phyloP scores from a whole-genome alignment of 2,888 invertebrate genomes.

The Apotomis turbidana region DNA sequence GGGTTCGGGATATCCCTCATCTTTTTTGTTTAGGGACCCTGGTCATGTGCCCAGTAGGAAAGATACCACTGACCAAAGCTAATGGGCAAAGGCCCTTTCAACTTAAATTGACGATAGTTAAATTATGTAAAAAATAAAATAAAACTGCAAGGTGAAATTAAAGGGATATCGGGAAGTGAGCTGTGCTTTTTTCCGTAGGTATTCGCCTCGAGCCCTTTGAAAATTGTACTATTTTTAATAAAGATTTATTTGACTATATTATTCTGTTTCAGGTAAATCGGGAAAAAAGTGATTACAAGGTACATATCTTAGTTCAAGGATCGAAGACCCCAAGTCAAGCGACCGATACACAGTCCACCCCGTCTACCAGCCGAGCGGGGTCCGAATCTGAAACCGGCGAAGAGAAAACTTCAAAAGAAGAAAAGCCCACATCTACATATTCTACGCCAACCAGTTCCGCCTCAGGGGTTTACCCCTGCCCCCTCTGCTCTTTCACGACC shows the following conservation, averaged over 20 bases:
- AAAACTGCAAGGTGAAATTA: no score
- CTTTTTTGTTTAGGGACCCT: no score
- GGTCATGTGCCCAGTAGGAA: no score
- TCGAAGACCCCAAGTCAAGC: conserved; percentile 61
- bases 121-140: no score
- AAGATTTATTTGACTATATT: conserved; percentile 23
- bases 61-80: no score
- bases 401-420: conserved; percentile 44
- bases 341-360: conserved; percentile 53
- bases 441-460: conserved; percentile 59
- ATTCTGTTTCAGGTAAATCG: conserved; percentile 64
- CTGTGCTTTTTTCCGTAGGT: no score
- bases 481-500: conserved; percentile 86
- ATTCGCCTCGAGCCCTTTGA: no score
- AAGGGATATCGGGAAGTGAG: no score
- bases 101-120: no score
- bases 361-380: conserved; percentile 61
- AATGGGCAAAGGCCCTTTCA: no score
- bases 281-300: conserved; percentile 84
- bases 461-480: conserved; percentile 83
- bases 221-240: not conserved
- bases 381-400: conserved; percentile 51
- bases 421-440: conserved; percentile 48
- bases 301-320: conserved; percentile 85
- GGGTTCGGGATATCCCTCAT: no score